Conservation (phyloP, 1,140 invertebrate genomes). For the Conus betulinus region DNA sequence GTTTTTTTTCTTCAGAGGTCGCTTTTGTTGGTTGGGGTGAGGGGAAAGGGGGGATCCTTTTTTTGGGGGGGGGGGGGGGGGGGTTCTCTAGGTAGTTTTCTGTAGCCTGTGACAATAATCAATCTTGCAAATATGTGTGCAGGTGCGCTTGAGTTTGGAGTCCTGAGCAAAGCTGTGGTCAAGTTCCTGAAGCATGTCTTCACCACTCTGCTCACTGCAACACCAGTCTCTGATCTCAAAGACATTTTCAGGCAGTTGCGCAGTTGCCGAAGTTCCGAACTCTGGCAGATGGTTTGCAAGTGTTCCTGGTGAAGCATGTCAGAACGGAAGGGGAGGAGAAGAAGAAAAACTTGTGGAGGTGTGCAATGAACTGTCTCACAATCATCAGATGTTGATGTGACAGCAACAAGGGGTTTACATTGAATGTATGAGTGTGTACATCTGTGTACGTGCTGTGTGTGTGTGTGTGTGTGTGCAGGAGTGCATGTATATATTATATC, state of each 20-base stretch:
- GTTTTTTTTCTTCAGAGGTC: too few relatives aligned
- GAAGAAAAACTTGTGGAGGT: not conserved
- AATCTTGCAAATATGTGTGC: conserved; percentile 26
- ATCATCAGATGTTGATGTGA: not conserved
- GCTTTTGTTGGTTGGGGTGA: too few relatives aligned
- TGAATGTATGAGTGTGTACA: not conserved
- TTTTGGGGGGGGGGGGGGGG: too few relatives aligned
- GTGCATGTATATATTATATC: not conserved
- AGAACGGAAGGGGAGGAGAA: conserved; percentile 74
- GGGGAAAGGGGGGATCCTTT: too few relatives aligned
- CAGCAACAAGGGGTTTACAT: not conserved
- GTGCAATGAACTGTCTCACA: not conserved
- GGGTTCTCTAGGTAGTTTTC: too few relatives aligned
- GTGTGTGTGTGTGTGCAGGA: not conserved
- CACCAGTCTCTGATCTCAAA: conserved; percentile 78
- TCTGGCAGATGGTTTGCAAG: conserved; percentile 84
- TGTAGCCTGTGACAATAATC: too few relatives aligned
- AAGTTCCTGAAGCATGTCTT: conserved; percentile 85
- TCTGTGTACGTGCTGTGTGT: not conserved
- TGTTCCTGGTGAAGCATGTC: conserved; percentile 89
- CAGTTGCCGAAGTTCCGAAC: conserved; percentile 82
- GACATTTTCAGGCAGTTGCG: conserved; percentile 83
- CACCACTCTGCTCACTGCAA: conserved; percentile 81
- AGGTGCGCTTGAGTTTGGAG: conserved; percentile 89
- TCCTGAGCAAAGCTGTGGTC: conserved; percentile 84